phyloP scores from a whole-genome alignment of 1,140 invertebrate species.

The Frieseomelitta varia region DNA sequence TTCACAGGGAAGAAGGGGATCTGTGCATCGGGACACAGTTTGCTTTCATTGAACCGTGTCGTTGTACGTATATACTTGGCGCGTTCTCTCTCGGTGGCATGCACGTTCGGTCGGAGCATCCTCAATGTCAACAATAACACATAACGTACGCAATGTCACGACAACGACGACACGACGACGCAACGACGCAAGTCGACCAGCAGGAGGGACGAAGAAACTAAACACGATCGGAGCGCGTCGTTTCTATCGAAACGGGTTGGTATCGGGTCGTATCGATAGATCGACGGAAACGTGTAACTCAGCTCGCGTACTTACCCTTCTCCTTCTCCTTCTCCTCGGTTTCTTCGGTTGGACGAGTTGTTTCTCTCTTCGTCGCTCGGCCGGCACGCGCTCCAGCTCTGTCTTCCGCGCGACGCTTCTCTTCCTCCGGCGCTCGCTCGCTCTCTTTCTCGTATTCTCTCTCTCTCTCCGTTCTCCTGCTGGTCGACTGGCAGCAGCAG shows the following conservation, averaged over 20 bases:
- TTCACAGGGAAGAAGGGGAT: not conserved
- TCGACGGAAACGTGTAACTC: constrained; percentile 41
- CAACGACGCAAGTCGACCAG: not conserved
- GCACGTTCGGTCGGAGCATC: not conserved
- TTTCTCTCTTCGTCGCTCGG: constrained; percentile 8
- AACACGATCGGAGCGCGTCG: not conserved
- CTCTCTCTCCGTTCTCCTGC: constrained; percentile 8
- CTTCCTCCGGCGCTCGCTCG: constrained; percentile 34
- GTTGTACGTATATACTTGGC: not conserved
- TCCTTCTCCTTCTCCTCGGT: constrained; percentile 20
- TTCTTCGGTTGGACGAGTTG: constrained; percentile 21
- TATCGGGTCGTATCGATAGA: constrained; percentile 26
- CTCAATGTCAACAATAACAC: constrained; percentile 13
- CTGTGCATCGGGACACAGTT: not conserved
- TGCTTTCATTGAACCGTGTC: not conserved
- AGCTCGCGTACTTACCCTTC: constrained; percentile 33
- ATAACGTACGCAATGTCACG: too few relatives aligned
- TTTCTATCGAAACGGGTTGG: constrained; percentile 8
- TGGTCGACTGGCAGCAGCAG: constrained; percentile 5
- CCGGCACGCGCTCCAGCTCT: constrained; percentile 12
- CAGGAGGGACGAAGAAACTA: not conserved
- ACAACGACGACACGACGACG: not conserved
- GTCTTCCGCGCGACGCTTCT: constrained; percentile 41
- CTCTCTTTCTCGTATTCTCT: constrained; percentile 33
- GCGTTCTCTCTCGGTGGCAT: too few relatives aligned